Percentiles rank a stretch among this genome's conserved stretches.
These are phyloP conservation scores for Diorhabda sublineata DNA, from an alignment of 1,140 invertebrate genomes.

Conservation along the genomic window DNA sequence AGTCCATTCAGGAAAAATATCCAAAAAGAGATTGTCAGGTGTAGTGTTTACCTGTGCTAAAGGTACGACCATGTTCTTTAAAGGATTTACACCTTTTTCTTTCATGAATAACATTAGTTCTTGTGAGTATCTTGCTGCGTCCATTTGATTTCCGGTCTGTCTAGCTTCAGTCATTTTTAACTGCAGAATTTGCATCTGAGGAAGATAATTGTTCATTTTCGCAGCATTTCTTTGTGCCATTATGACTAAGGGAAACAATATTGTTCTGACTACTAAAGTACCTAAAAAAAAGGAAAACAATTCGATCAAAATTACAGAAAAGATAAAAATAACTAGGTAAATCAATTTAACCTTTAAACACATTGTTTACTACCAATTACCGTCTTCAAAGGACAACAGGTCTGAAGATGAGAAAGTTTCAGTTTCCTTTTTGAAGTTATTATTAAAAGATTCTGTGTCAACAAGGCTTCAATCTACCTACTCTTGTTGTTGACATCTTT, in stretches of 20 bases:
- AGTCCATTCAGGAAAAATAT: too few species aligned
- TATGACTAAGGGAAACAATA: constrained; percentile 81
- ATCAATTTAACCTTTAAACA: too few species aligned
- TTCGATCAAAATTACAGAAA: too few species aligned
- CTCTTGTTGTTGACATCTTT: too few species aligned
- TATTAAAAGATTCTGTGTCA: too few species aligned
- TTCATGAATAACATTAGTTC: constrained; percentile 79
- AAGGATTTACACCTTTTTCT: constrained; percentile 72
- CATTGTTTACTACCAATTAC: too few species aligned
- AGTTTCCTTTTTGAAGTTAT: too few species aligned
- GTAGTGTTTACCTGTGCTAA: constrained; percentile 63
- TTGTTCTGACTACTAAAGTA: constrained; percentile 67
- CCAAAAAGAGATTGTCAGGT: too few species aligned
- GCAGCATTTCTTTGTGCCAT: constrained; percentile 71
- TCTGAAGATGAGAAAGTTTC: too few species aligned
- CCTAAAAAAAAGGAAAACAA: constrained; percentile 50
- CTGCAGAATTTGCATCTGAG: constrained; percentile 74
- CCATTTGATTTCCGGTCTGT: constrained; percentile 71
- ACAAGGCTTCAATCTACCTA: too few species aligned
- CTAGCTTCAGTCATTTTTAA: constrained; percentile 78
- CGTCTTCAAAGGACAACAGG: too few species aligned
- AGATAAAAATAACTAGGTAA: too few species aligned
- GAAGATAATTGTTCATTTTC: constrained; percentile 76
- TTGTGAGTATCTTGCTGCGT: constrained; percentile 65
- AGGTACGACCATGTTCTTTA: constrained; percentile 77